Evolutionary conservation across 2,888 invertebrate genomes (phyloP).

Genomic region (Archips xylosteana): DNA sequence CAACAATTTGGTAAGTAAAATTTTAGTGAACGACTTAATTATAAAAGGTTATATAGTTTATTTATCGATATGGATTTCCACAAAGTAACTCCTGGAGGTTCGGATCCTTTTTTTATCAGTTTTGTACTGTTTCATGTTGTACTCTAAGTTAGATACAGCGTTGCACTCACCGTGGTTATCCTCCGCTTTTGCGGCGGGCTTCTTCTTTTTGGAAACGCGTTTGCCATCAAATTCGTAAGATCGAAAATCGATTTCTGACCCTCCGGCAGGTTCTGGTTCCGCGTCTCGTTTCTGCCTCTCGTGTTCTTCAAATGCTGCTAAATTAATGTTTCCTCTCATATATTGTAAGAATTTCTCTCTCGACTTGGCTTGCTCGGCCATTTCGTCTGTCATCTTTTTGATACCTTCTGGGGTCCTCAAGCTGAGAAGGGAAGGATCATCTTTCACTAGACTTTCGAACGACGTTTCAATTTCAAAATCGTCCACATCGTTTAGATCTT

Average conservation of each 20-base stretch:
- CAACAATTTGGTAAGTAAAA: too few species aligned
- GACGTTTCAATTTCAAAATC: conserved; percentile 82
- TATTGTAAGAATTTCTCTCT: conserved; percentile 72
- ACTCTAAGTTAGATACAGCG: too few species aligned
- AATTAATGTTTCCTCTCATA: conserved; percentile 68
- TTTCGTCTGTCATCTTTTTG: conserved; percentile 63
- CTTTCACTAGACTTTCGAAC: conserved; percentile 72
- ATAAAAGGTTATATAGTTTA: too few species aligned
- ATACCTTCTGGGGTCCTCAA: conserved; percentile 66
- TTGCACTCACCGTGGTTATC: conserved; percentile 69
- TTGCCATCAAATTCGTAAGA: conserved; percentile 86
- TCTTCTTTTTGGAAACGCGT: conserved; percentile 76
- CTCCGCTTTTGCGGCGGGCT: conserved; percentile 68
- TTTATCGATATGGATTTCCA: too few species aligned
- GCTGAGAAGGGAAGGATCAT: conserved; percentile 65
- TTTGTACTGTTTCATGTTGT: too few species aligned
- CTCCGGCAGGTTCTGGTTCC: conserved; percentile 67
- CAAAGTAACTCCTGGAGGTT: too few species aligned
- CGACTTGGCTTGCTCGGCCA: conserved; percentile 67
- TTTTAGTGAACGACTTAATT: too few species aligned
- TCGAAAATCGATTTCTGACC: conserved; percentile 84
- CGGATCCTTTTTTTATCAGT: too few species aligned
- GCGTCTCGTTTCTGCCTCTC: conserved; percentile 71
- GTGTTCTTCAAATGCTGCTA: conserved; percentile 68
- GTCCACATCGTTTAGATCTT: conserved; percentile 67